These are phyloP conservation scores for Nymphalis urticae DNA, from an alignment of 2,888 invertebrate species.

Conservation along the genomic window DNA sequence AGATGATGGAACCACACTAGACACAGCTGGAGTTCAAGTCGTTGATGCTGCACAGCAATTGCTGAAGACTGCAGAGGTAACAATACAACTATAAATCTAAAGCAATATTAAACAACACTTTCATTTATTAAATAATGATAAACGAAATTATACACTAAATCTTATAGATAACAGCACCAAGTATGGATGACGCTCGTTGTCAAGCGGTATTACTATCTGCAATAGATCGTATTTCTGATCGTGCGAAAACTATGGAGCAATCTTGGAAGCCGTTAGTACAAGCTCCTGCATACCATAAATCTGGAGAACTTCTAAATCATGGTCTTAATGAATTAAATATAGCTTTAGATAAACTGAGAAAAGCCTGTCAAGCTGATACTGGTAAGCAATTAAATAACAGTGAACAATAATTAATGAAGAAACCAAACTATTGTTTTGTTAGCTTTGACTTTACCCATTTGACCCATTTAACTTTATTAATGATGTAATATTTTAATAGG, in stretches of 20 bases:
- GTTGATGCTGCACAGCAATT: constrained; percentile 45
- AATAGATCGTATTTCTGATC: constrained; percentile 39
- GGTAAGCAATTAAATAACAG: constrained; percentile 6
- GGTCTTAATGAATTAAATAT: constrained; percentile 21
- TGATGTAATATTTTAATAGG: background rate
- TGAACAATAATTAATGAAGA: background rate
- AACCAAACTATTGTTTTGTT: too few species aligned
- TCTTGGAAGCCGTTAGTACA: constrained; percentile 26
- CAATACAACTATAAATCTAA: background rate
- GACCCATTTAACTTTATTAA: background rate
- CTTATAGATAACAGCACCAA: constrained; percentile 45
- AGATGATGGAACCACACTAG: constrained; percentile 27
- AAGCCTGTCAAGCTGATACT: constrained; percentile 18
- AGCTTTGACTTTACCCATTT: too few species aligned
- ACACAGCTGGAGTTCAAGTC: constrained; percentile 33
- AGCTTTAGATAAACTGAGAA: constrained; percentile 23
- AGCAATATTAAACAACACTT: background rate
- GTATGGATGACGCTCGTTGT: constrained; percentile 59
- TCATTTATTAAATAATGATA: background rate
- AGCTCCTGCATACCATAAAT: constrained; percentile 2
- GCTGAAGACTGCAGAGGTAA: constrained; percentile 47
- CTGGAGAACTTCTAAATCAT: constrained; percentile 20
- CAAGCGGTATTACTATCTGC: constrained; percentile 56
- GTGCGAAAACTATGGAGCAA: constrained; percentile 16
- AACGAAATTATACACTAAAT: background rate